Evolutionary conservation across 2,113 vertebrate genomes (phyloP).

Genomic region (Pangasianodon gigas): DNA sequence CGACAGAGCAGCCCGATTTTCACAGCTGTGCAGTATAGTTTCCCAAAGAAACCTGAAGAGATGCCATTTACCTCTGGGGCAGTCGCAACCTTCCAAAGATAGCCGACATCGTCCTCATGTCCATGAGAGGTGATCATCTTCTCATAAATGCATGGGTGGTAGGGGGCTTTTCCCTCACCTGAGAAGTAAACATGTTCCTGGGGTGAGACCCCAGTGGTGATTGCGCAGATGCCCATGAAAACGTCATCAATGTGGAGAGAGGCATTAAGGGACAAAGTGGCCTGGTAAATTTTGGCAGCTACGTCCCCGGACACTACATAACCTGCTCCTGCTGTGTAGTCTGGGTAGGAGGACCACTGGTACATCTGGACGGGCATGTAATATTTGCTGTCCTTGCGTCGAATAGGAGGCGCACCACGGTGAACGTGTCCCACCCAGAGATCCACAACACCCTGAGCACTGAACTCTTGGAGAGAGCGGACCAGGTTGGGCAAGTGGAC

Average conservation of each 20-base stretch:
- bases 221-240: constrained; percentile 96
- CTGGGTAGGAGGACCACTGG: constrained; percentile 88
- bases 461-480: constrained; percentile 78
- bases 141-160: constrained; percentile 91
- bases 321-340: constrained; percentile 89
- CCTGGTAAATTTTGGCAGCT: constrained; percentile 84
- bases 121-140: constrained; percentile 95
- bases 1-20: constrained; percentile 84
- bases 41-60: constrained; percentile 74
- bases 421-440: constrained; percentile 91
- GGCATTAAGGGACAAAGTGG: constrained; percentile 81
- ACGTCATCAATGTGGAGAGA: constrained; percentile 93
- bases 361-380: constrained; percentile 86
- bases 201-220: constrained; percentile 81
- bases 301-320: constrained; percentile 88
- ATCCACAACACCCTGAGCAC: constrained; percentile 71
- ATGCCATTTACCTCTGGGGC: constrained; percentile 67
- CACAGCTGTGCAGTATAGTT: constrained; percentile 81
- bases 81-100: constrained; percentile 82
- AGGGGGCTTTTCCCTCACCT: constrained; percentile 85
- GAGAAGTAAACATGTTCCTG: constrained; percentile 86
- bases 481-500: constrained; percentile 90
- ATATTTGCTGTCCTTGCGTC: constrained; percentile 86
- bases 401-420: constrained; percentile 81
- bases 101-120: constrained; percentile 77